These are phyloP conservation scores for Pachymerium ferrugineum DNA, from an alignment of 2,888 invertebrate species.

Conservation along the genomic window DNA sequence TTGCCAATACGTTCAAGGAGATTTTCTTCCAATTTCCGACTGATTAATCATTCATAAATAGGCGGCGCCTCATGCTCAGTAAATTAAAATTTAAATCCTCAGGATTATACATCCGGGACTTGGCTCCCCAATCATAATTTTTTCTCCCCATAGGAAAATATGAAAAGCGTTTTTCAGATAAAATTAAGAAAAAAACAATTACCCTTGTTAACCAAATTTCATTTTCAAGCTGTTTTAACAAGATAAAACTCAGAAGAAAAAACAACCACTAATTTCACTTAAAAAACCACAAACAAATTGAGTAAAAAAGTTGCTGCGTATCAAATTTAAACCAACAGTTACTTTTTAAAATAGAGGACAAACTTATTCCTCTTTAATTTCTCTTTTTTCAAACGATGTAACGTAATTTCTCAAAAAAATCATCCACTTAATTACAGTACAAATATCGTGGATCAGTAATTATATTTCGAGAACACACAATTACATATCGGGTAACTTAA, in stretches of 20 bases:
- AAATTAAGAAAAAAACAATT: not conserved
- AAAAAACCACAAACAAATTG: no score
- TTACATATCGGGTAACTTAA: not conserved
- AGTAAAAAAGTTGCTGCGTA: no score
- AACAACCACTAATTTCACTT: no score
- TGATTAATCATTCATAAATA: constrained; percentile 13
- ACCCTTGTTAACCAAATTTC: not conserved
- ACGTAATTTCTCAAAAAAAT: no score
- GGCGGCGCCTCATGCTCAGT: not conserved
- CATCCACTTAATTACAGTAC: no score
- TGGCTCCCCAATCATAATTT: not conserved
- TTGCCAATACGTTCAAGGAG: not conserved
- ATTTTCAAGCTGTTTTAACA: not conserved
- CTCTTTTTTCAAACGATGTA: no score
- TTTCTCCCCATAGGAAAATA: not conserved
- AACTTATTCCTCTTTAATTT: no score
- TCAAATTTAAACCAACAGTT: no score
- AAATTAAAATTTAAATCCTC: not conserved
- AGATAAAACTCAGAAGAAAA: no score
- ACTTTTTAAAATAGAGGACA: no score
- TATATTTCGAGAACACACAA: not conserved
- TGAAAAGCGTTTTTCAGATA: not conserved
- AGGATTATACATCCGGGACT: not conserved
- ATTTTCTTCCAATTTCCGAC: constrained; percentile 5
- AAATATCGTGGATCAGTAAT: no score